A percentile compares a stretch with the other conserved stretches of the same genome.
Conservation (phyloP, 2,113 vertebrate genomes). For the Labeo rohita region DNA sequence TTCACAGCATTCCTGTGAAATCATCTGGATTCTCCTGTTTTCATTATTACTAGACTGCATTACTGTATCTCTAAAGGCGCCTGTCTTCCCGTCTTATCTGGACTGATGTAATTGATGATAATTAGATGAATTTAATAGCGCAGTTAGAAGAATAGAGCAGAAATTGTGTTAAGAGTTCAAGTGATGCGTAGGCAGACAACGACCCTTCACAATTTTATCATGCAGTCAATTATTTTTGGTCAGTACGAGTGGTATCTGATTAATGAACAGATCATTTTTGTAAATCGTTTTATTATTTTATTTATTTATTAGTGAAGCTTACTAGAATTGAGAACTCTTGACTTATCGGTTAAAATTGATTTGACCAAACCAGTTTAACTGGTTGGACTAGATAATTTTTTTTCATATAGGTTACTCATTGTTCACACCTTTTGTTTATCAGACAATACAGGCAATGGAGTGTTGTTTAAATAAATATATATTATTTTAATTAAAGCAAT, state of each 20-base stretch:
- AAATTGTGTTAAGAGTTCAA: constrained; percentile 38
- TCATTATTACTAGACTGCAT: constrained; percentile 6
- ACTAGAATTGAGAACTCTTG: neutral
- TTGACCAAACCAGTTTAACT: neutral
- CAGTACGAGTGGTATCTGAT: neutral
- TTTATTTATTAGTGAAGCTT: neutral
- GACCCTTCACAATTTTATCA: constrained; percentile 10
- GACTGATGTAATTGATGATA: constrained; percentile 49
- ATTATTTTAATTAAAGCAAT: neutral
- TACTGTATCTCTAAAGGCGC: constrained; percentile 29
- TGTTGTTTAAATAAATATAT: neutral
- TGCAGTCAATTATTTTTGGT: constrained; percentile 17
- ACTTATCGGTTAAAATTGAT: neutral
- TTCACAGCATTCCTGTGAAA: constrained; percentile 14
- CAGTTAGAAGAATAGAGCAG: constrained; percentile 43
- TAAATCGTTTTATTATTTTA: neutral
- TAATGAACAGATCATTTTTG: neutral
- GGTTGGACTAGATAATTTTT: neutral
- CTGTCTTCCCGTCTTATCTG: constrained; percentile 27
- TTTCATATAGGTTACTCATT: neutral
- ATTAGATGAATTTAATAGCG: constrained; percentile 43
- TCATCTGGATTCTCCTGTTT: neutral
- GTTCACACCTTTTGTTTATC: neutral
- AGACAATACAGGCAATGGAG: neutral
- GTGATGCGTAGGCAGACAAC: constrained; percentile 10